Base-by-base conservation (phyloP, 2,888 invertebrate genomes). In the Lepas anatifera region DNA sequence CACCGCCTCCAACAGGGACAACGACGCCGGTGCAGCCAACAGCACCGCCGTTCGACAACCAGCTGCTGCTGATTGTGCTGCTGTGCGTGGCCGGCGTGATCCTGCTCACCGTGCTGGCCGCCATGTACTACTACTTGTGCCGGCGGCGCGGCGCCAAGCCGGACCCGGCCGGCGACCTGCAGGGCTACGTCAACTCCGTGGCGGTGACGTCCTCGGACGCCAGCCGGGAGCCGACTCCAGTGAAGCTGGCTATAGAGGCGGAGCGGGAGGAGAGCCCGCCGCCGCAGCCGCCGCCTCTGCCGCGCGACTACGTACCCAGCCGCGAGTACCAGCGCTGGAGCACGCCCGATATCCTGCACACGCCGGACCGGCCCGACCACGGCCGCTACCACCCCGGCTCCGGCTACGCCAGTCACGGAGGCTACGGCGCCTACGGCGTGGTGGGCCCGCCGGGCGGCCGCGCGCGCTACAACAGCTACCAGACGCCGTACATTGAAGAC, bases 51-150 rank as follows among this genome's bases (percentile, higher is more conserved):
- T 37, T 39, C 39, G 64, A 39, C n/a, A 70, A 70, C 39, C 69
- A 68, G 16, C 70, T 70, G n/a, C 71, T 71, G 58, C 43, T 74
- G 37, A 72, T 73, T 13, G 71, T 71, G 22, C 68, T 71, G 25
- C 71, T 71, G 48, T 70, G 71, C 25, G 69, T 70, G 35, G 39
- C 72, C 16, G 73, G 69, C 29, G 71, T 72, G 37, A 69, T 72
- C 22, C 32, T 70, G 22, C 67, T 72, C 22, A 50, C 71, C n/a
- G 70, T 73, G 43, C 64, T 68, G n/a, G 11, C 70, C 27, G 67
- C 69, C 25, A 68, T 72, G 18, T 71, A 70, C 37, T 72, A 73
- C 68, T 73, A 71, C 64, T 67, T 70, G n/a, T 67, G 68, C 35
- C 69, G 67, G 37, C 69, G 67, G 37, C 69, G 70, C 25, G 72